A percentile compares a stretch with the other conserved stretches of the same genome.
Evolutionary conservation across 2,113 vertebrate species (phyloP).

Genomic region (Ramphastos sulfuratus): DNA sequence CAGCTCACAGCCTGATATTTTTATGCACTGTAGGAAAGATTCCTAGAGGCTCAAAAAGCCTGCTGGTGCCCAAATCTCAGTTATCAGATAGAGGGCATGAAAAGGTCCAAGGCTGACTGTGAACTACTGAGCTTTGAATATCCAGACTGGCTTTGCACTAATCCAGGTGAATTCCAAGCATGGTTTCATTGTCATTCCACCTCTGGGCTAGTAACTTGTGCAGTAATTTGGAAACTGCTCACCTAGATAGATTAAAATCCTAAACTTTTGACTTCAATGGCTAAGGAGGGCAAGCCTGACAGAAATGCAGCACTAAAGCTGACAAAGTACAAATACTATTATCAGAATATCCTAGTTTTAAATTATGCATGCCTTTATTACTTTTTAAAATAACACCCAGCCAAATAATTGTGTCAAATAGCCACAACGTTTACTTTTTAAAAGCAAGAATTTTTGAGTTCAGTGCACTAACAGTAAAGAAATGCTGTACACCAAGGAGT

Average conservation of each 20-base stretch:
- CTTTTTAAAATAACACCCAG: neutral
- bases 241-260: neutral
- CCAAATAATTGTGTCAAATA: neutral
- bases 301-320: slow-evolving; percentile 10
- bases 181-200: neutral
- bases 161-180: slow-evolving; percentile 22
- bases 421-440: neutral
- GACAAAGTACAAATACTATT: neutral
- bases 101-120: neutral
- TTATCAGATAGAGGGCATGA: neutral
- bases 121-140: neutral
- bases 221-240: neutral
- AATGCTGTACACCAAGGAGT: neutral
- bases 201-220: neutral
- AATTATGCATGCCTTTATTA: neutral
- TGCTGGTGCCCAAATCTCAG: neutral
- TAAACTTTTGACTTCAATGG: slow-evolving; percentile 12
- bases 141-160: neutral
- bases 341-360: slow-evolving; percentile 4
- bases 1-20: neutral
- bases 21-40: neutral
- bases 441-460: neutral
- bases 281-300: neutral
- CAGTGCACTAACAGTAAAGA: neutral
- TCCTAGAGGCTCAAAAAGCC: neutral